Evolutionary conservation across 2,113 vertebrate genomes (phyloP), one percentile per base, ranked within the genome.

Genomic region (Aspiorhynchus laticeps): DNA sequence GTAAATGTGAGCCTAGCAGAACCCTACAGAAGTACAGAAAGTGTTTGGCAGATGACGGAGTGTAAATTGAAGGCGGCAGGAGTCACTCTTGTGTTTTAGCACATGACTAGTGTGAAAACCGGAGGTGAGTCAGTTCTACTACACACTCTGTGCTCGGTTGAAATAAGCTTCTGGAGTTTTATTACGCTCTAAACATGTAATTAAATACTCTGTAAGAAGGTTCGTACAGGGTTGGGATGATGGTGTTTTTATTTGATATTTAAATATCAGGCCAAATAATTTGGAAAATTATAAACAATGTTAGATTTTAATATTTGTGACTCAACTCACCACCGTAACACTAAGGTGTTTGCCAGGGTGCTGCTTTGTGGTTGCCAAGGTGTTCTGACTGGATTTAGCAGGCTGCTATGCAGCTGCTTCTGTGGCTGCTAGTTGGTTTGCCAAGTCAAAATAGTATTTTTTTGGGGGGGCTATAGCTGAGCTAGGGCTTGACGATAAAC

Each of bases 121-220:
- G 74, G 56, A 87, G 74, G 79, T 83, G 83, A 83, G 76, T 84
- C 74, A 87, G 59, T 59, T 56, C 76, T 67, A 78, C 63, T 33
- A 69, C 65, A 85, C 73, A 67, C 61, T 36, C 67, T 28, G 7
- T 28, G 63, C n/a, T n/a, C 11, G 14, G 9, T 5, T 15, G 76
- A 85, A 31, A 53, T 53, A 21, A 33, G 48, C 15, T 78, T 33
- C 28, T 36, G 28, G 26, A 56, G 17, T 77, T 48, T 36, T 33
- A 14, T 79, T 56, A 26, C 41, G 7, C 24, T 24, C 15, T 65
- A 65, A 19, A 48, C 8, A 46, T 77, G 28, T 48, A 51, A 77
- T 51, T 17, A 33, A 31, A 19, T 53, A 19, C 46, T 51, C 26
- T 33, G 15, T 33, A 24, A 10, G 15, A 21, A 21, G 73, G 14